Base-by-base conservation (phyloP, 2,113 vertebrate genomes). In the Cryptomyrus ogoouensis region DNA sequence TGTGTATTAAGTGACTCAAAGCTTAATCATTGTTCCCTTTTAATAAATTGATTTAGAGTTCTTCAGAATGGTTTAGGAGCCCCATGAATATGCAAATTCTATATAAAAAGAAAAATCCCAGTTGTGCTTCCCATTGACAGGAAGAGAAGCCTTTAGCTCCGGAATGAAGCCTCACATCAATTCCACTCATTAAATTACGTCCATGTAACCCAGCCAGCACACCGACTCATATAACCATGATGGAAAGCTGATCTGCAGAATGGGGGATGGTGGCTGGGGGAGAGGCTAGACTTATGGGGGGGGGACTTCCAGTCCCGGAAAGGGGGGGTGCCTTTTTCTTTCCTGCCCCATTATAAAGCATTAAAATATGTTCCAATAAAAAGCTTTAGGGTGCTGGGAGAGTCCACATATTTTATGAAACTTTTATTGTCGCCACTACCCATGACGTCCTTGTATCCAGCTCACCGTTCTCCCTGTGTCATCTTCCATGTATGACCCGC, bases 191-290 rank as follows among this genome's bases (percentile, higher is more conserved):
- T 80, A 80, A 80, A 80, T 80, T 80, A 80, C 35, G 35, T 80
- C 62, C 10, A 70, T 70, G 62, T 27, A 70, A 70, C 3, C 62
- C 74, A 42, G 74, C 35, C 74, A 80, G 35, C 74, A 80, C 31
- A 80, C 74, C 13, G 35, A n/a, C 90, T 91, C 53, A 77, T 89
- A 94, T 95, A 94, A 95, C 94, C 74, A 39, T 15, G 35, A 19
- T 42, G 35, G 74, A 80, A 80, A 42, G 74, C 74, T 80, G 35
- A 93, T 95, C 94, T 94, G 56, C 27, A 93, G 92, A 80, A 91
- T 89, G 91, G 86, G 91, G 70, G 13, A 39, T 39, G 31, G 70
- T 4, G 12, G 31, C 15, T 15, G 15, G 13, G 74, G 70, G 70
- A 7, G 35, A 19, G 70, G 70, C 10, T 24, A 35, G 35, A 77